phyloP scores from a whole-genome alignment of 2,113 vertebrate genomes.

The Malaclemys terrapin region DNA sequence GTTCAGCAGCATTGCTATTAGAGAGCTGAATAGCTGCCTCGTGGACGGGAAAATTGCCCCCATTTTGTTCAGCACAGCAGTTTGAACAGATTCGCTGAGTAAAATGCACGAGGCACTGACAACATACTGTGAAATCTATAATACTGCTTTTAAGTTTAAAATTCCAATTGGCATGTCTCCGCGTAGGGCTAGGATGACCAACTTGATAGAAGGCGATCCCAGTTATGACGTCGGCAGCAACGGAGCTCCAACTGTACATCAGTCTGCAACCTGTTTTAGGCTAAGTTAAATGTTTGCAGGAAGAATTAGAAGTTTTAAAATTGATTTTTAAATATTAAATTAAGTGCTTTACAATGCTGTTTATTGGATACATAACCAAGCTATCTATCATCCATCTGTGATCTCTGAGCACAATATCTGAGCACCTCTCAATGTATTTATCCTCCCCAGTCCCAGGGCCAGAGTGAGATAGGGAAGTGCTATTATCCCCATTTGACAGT shows the following conservation, averaged over 20 bases:
- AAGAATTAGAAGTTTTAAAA: background rate
- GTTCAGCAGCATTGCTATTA: background rate
- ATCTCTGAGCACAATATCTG: background rate
- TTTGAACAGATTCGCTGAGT: constrained; percentile 1
- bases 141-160: constrained; percentile 4
- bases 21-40: constrained; percentile 26
- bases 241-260: background rate
- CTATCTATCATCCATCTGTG: background rate
- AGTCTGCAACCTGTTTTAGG: background rate
- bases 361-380: background rate
- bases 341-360: rapidly evolving
- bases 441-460: background rate
- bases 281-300: background rate
- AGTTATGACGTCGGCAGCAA: background rate
- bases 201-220: background rate
- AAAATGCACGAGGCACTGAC: background rate
- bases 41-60: constrained; percentile 56
- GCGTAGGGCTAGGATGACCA: background rate
- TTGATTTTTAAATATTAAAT: constrained; percentile 28
- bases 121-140: background rate
- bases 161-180: background rate
- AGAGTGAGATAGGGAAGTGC: background rate
- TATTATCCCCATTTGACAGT: background rate
- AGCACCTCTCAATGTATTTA: background rate
- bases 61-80: constrained; percentile 52